Conservation (phyloP, 2,797 vertebrate species). For the Holocentrus rufus region DNA sequence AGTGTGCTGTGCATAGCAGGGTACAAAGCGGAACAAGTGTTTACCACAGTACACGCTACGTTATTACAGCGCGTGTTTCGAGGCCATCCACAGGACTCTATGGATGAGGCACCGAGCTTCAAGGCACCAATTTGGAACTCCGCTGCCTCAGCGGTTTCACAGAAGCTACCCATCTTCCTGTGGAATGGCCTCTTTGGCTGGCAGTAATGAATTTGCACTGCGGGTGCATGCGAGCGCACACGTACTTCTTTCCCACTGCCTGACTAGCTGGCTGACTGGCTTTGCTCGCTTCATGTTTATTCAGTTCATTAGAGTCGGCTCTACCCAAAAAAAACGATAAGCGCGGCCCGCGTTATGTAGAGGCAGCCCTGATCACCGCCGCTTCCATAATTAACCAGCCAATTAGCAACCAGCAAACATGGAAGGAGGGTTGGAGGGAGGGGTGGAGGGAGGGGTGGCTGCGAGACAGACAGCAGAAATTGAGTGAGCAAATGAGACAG, state of each 20-base stretch:
- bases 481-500: conserved; percentile 18
- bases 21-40: neutral
- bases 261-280: conserved; percentile 24
- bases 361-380: conserved; percentile 52
- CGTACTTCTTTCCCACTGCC: conserved; percentile 37
- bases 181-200: conserved; percentile 41
- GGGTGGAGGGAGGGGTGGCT: conserved; percentile 59
- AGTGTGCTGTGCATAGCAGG: conserved; percentile 10
- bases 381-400: conserved; percentile 75
- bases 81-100: conserved; percentile 28
- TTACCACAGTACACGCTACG: neutral
- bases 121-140: conserved; percentile 45
- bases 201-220: conserved; percentile 44
- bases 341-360: conserved; percentile 50
- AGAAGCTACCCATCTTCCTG: conserved; percentile 42
- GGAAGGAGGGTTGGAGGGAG: conserved; percentile 58
- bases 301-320: conserved; percentile 66
- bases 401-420: conserved; percentile 70
- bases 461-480: conserved; percentile 43
- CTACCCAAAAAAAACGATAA: conserved; percentile 62
- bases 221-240: conserved; percentile 30
- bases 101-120: conserved; percentile 41
- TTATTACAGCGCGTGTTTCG: conserved; percentile 15
- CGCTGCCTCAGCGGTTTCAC: conserved; percentile 52
- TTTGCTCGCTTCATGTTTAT: conserved; percentile 60